Evolutionary conservation across 1,140 invertebrate genomes (phyloP).

Genomic region (Penaeus vannamei): DNA sequence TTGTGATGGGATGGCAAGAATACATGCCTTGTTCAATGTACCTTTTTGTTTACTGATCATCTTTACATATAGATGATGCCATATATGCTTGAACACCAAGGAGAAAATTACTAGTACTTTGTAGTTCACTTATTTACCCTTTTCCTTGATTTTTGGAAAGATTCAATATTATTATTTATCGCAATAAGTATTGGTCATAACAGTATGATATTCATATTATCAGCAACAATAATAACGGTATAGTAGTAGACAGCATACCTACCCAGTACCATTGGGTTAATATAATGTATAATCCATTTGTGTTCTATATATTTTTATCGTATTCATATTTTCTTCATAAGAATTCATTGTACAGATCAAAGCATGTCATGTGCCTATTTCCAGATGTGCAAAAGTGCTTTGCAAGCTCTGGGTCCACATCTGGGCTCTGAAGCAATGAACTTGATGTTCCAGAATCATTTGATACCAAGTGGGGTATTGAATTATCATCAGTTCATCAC

Average conservation of each 20-base stretch:
- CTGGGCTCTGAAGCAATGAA: constrained; percentile 58
- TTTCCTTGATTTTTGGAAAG: not conserved
- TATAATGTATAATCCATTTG: no score
- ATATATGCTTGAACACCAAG: no score
- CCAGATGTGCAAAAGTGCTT: constrained; percentile 67
- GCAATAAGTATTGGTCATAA: no score
- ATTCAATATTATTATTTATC: no score
- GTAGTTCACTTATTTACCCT: not conserved
- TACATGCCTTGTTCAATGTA: no score
- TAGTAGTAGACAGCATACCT: no score
- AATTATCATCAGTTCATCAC: constrained; percentile 61
- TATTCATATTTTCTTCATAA: not conserved
- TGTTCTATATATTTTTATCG: not conserved
- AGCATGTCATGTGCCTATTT: not conserved
- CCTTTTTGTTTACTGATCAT: no score
- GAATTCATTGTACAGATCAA: not conserved
- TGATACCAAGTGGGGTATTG: constrained; percentile 53
- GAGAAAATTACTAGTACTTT: no score
- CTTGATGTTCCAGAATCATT: constrained; percentile 56
- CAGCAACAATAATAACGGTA: no score
- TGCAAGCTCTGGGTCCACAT: constrained; percentile 59
- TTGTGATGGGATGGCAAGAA: not conserved
- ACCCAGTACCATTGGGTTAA: no score
- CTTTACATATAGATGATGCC: no score
- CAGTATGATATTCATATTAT: no score